These are phyloP conservation scores for Antitype chi DNA, from an alignment of 2,888 invertebrate species.

Conservation along the genomic window DNA sequence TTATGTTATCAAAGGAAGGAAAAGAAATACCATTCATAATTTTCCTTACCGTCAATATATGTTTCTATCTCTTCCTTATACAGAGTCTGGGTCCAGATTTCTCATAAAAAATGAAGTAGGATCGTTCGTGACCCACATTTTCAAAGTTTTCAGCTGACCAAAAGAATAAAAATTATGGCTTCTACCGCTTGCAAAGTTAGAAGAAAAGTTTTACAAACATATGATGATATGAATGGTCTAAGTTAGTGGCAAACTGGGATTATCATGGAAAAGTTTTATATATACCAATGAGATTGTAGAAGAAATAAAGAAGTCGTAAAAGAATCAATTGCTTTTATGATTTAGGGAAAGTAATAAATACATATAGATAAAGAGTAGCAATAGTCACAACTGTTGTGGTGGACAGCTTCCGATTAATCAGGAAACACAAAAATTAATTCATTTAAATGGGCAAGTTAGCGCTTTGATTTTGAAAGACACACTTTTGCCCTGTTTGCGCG, in stretches of 20 bases:
- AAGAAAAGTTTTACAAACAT: slow-evolving; percentile 24
- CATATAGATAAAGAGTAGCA: not conserved
- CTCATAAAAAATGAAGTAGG: slow-evolving; percentile 34
- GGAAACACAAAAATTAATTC: not conserved
- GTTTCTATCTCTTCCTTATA: not conserved
- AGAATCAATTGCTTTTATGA: not conserved
- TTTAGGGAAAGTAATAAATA: too few relatives aligned
- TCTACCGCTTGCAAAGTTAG: slow-evolving; percentile 14
- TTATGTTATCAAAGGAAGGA: not conserved
- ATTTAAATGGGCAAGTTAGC: not conserved
- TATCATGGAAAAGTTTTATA: slow-evolving; percentile 4
- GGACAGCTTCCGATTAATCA: not conserved
- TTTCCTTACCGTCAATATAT: not conserved
- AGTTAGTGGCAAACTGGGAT: slow-evolving; percentile 1
- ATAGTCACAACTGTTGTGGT: not conserved
- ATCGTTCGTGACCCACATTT: slow-evolving; percentile 33
- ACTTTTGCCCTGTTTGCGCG: too few relatives aligned
- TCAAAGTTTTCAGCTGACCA: slow-evolving; percentile 47
- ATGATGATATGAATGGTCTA: slow-evolving; percentile 26
- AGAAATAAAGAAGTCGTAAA: not conserved
- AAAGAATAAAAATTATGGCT: slow-evolving; percentile 34
- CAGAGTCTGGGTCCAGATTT: slow-evolving; percentile 23
- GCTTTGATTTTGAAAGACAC: too few relatives aligned
- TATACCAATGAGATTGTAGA: not conserved
- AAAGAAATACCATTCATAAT: not conserved